Base-by-base conservation (phyloP, 2,797 vertebrate genomes). In the Neosilurus mollespiculum region DNA sequence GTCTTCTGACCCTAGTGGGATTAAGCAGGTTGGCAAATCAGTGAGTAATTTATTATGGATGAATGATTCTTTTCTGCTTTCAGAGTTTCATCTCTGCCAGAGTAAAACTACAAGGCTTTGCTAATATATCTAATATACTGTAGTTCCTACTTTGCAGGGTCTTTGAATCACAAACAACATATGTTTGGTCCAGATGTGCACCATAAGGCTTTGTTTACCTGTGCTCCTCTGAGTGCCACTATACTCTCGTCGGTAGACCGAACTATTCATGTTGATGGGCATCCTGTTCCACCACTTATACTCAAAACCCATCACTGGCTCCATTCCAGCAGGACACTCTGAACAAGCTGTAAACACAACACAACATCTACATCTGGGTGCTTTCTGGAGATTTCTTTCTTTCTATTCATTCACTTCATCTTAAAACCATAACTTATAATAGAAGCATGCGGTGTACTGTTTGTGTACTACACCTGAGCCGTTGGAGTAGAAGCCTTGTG, bases 241-340 rank as follows among this genome's bases (percentile, higher is more conserved):
- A 90, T 94, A 96, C 88, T 94, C 93, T 83, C 90, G 93, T 9
- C 91, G 95, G 88, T 94, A 94, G 85, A 96, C 92, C 0, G 92
- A 92, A 0, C 94, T 99, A 89, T 92, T 95, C 97, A 99, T 98
- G 95, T 98, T 97, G 66, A 92, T 85, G 9, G 98, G 98, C 92
- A 99, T 92, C 0, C 53, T 94, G 88, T 98, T 98, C 98, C 98
- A 99, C 98, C 98, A 99, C 85, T 98, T 99, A 93, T 98, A 99
- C 89, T 98, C 96, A 26, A 96, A 95, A 37, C 96, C 96, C 84
- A 96, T 78, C 0, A 87, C 92, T 0, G 97, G 96, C 85, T 99
- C 96, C 0, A 95, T 98, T 51, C 98, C 97, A 5, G 90, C 93
- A 0, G 97, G 96, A 86, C 98, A 99, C 89, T 90, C 91, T 2